Evolutionary conservation across 2,888 invertebrate species (phyloP).

Genomic region (Sisyra nigra): DNA sequence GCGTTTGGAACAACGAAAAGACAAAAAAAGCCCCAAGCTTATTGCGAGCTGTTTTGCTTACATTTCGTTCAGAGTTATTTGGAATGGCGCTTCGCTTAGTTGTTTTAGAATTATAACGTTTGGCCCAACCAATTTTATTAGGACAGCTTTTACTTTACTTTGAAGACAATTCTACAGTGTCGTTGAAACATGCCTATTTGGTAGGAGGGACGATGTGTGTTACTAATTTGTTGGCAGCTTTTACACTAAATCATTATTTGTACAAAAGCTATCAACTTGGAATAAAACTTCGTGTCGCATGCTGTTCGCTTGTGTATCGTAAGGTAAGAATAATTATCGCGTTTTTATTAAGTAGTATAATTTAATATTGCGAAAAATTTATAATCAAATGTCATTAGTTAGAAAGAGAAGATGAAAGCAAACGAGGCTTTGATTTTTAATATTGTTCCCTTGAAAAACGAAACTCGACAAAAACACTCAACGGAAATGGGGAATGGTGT

Average conservation of each 20-base stretch:
- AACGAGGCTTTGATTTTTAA: no score
- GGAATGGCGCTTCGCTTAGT: slow-evolving; percentile 42
- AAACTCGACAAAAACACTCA: no score
- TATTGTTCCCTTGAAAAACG: no score
- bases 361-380: no score
- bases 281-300: slow-evolving; percentile 68
- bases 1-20: slow-evolving; percentile 51
- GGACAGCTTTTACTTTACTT: slow-evolving; percentile 51
- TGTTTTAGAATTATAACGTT: slow-evolving; percentile 39
- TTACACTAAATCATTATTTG: slow-evolving; percentile 48
- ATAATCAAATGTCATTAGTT: no score
- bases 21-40: slow-evolving; percentile 43
- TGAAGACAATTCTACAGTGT: slow-evolving; percentile 29
- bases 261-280: slow-evolving; percentile 67
- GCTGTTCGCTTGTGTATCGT: slow-evolving; percentile 68
- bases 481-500: no score
- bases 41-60: slow-evolving; percentile 43
- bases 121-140: slow-evolving; percentile 48
- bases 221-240: slow-evolving; percentile 36
- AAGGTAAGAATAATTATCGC: slow-evolving; percentile 26
- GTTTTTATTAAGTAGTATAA: no score
- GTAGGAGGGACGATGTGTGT: slow-evolving; percentile 41
- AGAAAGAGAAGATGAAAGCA: no score
- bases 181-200: slow-evolving; percentile 39
- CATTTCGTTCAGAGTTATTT: slow-evolving; percentile 52